Conservation (phyloP, 2,113 vertebrate genomes). For the Anguilla japonica region DNA sequence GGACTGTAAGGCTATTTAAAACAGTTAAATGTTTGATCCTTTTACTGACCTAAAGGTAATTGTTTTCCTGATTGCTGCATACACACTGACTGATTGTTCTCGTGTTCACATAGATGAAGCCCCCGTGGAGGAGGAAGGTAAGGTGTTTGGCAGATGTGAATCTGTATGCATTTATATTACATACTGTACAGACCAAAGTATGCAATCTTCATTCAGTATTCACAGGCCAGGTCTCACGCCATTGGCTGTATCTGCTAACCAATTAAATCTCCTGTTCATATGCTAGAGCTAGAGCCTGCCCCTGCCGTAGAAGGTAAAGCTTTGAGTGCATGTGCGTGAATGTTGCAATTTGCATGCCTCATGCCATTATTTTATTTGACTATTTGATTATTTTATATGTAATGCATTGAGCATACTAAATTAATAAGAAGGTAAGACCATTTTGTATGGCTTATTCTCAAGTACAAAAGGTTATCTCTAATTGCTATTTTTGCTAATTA, state of each 20-base stretch:
- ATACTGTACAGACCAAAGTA: background rate
- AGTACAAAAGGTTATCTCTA: background rate
- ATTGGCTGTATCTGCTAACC: background rate
- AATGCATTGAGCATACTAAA: too few relatives aligned
- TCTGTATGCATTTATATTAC: background rate
- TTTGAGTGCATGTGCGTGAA: background rate
- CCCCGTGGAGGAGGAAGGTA: background rate
- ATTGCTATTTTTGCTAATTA: background rate
- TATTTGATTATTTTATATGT: too few relatives aligned
- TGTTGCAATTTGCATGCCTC: background rate
- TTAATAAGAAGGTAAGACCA: background rate
- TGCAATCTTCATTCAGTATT: background rate
- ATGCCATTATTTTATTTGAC: background rate
- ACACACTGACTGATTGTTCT: background rate
- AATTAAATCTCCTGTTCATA: background rate
- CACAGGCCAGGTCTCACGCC: background rate
- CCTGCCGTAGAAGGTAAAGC: constrained; percentile 61
- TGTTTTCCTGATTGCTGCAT: too few relatives aligned
- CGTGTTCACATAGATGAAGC: background rate
- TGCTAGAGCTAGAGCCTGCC: constrained; percentile 5
- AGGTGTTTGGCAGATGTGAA: background rate
- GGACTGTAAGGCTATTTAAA: too few relatives aligned
- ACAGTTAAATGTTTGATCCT: too few relatives aligned
- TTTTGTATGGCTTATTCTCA: background rate
- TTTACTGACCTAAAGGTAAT: too few relatives aligned